Evolutionary conservation across 2,888 invertebrate species (phyloP).

Genomic region (Cerceris rybyensis): DNA sequence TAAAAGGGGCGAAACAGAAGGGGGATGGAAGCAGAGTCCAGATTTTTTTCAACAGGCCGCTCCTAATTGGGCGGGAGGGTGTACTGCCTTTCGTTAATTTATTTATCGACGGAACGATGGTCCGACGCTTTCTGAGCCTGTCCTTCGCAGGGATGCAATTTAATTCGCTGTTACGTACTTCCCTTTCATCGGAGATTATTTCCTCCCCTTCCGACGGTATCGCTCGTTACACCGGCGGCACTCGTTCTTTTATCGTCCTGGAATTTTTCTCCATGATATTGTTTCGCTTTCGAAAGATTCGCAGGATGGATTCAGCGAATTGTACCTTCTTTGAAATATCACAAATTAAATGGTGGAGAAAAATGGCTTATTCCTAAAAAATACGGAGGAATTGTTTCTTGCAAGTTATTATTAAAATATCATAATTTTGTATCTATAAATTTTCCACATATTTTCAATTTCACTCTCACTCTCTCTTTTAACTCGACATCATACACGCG

Average conservation of each 20-base stretch:
- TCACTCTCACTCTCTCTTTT: too few species aligned
- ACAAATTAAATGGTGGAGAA: too few species aligned
- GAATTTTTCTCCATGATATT: background rate
- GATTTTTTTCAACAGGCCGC: slow-evolving; percentile 27
- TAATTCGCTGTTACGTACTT: slow-evolving; percentile 47
- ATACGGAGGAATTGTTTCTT: too few species aligned
- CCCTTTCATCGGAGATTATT: slow-evolving; percentile 42
- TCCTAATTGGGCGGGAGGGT: slow-evolving; percentile 55
- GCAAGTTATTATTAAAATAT: too few species aligned
- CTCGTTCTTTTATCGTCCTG: slow-evolving; percentile 4
- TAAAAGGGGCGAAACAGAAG: slow-evolving; percentile 46
- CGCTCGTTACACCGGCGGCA: slow-evolving; percentile 18
- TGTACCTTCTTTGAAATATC: too few species aligned
- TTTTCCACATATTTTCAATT: too few species aligned
- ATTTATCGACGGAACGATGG: slow-evolving; percentile 54
- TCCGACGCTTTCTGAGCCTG: slow-evolving; percentile 45
- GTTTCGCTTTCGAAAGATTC: background rate
- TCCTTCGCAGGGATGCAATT: slow-evolving; percentile 26
- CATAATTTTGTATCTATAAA: too few species aligned
- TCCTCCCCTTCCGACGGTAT: slow-evolving; percentile 12
- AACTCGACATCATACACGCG: background rate
- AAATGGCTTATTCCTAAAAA: too few species aligned
- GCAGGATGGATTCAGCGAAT: background rate
- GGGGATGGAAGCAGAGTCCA: slow-evolving; percentile 24
- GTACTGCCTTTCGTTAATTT: slow-evolving; percentile 57